Evolutionary conservation across 2,797 vertebrate species (phyloP).

Genomic region (Trematomus bernacchii): DNA sequence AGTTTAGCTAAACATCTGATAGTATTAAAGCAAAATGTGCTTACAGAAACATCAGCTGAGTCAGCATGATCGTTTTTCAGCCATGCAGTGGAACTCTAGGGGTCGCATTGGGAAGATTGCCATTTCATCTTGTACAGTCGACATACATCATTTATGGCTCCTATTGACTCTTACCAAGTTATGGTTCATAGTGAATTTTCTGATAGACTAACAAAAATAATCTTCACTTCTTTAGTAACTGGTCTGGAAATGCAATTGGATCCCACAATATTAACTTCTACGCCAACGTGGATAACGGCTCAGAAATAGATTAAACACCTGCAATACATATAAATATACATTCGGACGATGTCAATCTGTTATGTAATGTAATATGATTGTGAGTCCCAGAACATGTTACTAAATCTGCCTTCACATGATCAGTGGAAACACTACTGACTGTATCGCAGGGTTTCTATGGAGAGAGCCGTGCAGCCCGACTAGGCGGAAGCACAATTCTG

Average conservation of each 20-base stretch:
- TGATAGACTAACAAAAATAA: neutral
- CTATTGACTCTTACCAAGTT: neutral
- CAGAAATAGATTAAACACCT: neutral
- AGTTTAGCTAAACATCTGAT: neutral
- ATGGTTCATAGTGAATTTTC: neutral
- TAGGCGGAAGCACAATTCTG: too few relatives aligned
- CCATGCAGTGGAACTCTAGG: neutral
- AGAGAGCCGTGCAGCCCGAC: too few relatives aligned
- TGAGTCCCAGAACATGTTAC: neutral
- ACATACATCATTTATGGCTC: neutral
- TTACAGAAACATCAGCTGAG: conserved; percentile 20
- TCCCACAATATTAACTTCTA: neutral
- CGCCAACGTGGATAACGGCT: neutral
- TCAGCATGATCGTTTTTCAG: neutral
- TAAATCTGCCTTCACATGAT: neutral
- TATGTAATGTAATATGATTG: neutral
- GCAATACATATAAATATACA: neutral
- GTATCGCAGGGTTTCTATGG: too few relatives aligned
- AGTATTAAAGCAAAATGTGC: conserved; percentile 3
- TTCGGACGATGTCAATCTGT: neutral
- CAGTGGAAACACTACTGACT: neutral
- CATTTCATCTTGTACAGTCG: neutral
- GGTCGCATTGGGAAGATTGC: neutral
- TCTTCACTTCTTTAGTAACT: neutral
- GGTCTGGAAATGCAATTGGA: neutral